A percentile compares a stretch with the other conserved stretches of the same genome.
phyloP scores from a whole-genome alignment of 2,888 invertebrate species.

The Chalcosyrphus nemorum region DNA sequence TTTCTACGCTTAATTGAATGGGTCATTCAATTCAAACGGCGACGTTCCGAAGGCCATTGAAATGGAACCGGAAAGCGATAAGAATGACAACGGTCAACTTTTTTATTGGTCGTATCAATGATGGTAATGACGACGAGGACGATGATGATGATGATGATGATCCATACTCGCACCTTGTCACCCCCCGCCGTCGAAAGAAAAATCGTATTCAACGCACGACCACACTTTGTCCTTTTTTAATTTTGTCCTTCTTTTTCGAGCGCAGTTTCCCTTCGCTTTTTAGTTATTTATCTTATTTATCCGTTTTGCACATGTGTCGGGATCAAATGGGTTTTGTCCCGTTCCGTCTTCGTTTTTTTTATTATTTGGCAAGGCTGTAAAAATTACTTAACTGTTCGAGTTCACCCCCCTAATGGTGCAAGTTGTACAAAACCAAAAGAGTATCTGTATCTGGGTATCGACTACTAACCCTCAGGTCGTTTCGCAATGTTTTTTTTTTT shows the following conservation, averaged over 20 bases:
- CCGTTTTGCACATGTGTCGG: constrained; percentile 70
- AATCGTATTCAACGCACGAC: constrained; percentile 73
- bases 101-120: constrained; percentile 71
- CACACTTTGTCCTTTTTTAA: constrained; percentile 73
- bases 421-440: constrained; percentile 69
- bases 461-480: not conserved
- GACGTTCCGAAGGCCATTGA: constrained; percentile 59
- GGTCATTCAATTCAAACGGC: constrained; percentile 80
- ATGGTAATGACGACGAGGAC: constrained; percentile 65
- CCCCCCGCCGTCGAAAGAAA: constrained; percentile 20
- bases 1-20: constrained; percentile 80
- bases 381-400: constrained; percentile 67
- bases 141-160: constrained; percentile 64
- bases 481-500: constrained; percentile 56
- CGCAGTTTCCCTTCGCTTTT: constrained; percentile 49
- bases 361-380: constrained; percentile 52
- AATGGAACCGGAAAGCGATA: constrained; percentile 71
- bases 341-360: constrained; percentile 28
- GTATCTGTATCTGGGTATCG: constrained; percentile 36
- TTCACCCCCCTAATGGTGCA: constrained; percentile 51
- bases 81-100: constrained; percentile 73
- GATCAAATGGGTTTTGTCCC: constrained; percentile 72
- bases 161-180: constrained; percentile 63
- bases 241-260: constrained; percentile 35
- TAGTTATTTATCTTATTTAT: constrained; percentile 73